Percentiles rank a stretch among this genome's conserved stretches.
phyloP scores from a whole-genome alignment of 2,797 vertebrate species.

The Myioborus melanocephalus region DNA sequence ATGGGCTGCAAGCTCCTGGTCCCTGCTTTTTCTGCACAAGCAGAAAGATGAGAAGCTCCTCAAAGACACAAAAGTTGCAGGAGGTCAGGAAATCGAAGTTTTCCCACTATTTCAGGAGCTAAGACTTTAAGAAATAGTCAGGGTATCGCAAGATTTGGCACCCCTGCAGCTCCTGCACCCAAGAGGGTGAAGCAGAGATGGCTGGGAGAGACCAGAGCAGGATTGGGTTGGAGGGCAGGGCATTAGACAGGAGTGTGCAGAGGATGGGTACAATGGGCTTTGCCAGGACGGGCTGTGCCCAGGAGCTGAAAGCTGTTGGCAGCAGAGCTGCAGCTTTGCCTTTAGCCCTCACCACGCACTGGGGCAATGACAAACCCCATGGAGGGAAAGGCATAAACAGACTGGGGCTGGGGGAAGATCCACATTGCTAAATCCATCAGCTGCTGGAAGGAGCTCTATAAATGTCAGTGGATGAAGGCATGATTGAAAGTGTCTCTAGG shows the following conservation, averaged over 20 bases:
- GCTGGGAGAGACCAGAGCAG: not conserved
- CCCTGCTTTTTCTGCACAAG: not conserved
- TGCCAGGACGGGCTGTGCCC: not conserved
- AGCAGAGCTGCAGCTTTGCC: not conserved
- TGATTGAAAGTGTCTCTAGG: not conserved
- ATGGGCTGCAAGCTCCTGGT: not conserved
- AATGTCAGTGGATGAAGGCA: not conserved
- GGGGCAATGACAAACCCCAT: rapidly evolving
- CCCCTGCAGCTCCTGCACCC: not conserved
- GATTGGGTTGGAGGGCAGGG: not conserved
- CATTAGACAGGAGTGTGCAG: not conserved
- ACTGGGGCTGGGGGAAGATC: not conserved
- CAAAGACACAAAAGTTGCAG: not conserved
- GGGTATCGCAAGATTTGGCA: conserved; percentile 19
- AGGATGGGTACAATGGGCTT: not conserved
- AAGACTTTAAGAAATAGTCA: conserved; percentile 23
- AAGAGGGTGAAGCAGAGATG: not conserved
- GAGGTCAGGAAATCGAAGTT: not conserved
- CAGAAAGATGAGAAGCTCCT: not conserved
- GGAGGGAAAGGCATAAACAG: not conserved
- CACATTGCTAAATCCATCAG: not conserved
- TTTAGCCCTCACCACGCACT: not conserved
- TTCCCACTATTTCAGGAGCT: not conserved
- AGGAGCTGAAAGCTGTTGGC: not conserved
- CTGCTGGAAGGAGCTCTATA: not conserved